phyloP scores from a whole-genome alignment of 2,113 vertebrate species.

The Suricata suricatta region DNA sequence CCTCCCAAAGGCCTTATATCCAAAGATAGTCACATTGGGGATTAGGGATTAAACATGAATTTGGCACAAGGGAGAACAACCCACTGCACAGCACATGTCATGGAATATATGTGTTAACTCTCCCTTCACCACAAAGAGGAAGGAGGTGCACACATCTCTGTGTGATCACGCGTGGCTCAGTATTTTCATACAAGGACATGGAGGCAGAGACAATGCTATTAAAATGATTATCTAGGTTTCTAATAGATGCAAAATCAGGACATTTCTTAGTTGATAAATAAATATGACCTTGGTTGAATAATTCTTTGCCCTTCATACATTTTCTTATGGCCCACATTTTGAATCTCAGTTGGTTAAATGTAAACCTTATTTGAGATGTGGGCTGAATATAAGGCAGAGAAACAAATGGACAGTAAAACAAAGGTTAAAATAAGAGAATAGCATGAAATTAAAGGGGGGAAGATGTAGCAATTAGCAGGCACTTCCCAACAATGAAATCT shows the following conservation, averaged over 20 bases:
- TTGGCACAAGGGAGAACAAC: not conserved
- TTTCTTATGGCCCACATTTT: not conserved
- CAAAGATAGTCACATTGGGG: not conserved
- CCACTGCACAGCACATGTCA: not conserved
- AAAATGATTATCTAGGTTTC: not conserved
- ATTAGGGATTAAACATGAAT: not conserved
- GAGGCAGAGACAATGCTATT: not conserved
- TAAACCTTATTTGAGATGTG: not conserved
- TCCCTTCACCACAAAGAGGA: not conserved
- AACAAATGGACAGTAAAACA: not conserved
- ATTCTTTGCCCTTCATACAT: not conserved
- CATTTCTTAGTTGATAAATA: constrained; percentile 6
- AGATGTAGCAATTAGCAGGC: constrained; percentile 50
- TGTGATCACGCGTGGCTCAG: not conserved
- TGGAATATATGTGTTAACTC: not conserved
- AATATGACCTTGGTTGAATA: not conserved
- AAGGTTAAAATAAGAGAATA: constrained; percentile 18
- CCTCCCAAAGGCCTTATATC: not conserved
- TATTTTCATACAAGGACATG: not conserved
- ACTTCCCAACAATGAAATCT: constrained; percentile 54
- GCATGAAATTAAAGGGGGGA: not conserved
- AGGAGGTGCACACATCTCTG: not conserved
- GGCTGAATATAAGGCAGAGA: not conserved
- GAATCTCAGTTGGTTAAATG: not conserved
- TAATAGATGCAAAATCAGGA: not conserved